Conservation (phyloP, 2,888 invertebrate species). For the Epirrhoe alternata region DNA sequence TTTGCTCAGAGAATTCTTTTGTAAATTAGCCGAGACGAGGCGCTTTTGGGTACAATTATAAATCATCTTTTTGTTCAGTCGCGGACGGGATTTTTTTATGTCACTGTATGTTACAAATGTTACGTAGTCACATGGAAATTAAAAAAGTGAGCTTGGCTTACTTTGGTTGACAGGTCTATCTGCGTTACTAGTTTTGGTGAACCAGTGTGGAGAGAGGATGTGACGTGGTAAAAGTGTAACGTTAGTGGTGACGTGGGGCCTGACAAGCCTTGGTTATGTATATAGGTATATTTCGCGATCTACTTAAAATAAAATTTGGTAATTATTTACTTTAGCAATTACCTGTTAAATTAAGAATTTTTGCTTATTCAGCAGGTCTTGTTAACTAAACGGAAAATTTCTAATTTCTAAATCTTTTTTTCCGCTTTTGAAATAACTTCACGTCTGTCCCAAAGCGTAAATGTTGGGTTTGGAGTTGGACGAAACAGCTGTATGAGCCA, state of each 20-base stretch:
- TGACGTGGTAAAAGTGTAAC: too few species aligned
- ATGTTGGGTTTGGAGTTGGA: constrained; percentile 23
- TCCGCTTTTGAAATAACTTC: not conserved
- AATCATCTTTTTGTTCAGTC: constrained; percentile 65
- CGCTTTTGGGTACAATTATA: constrained; percentile 62
- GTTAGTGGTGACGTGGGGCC: too few species aligned
- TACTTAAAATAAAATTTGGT: too few species aligned
- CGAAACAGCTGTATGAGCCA: constrained; percentile 24
- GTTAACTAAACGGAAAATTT: too few species aligned
- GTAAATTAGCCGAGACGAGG: constrained; percentile 63
- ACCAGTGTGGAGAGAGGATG: too few species aligned
- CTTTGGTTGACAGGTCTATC: not conserved
- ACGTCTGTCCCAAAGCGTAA: constrained; percentile 5
- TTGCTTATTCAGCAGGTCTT: too few species aligned
- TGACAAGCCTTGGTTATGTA: too few species aligned
- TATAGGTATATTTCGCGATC: too few species aligned
- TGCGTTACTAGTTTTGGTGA: too few species aligned
- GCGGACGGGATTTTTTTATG: constrained; percentile 35
- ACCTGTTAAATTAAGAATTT: too few species aligned
- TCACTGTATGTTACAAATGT: constrained; percentile 22
- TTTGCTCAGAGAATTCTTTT: constrained; percentile 61
- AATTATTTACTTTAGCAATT: too few species aligned
- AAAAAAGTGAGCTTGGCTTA: constrained; percentile 23
- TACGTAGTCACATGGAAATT: constrained; percentile 17
- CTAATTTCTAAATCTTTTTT: not conserved